Conservation (phyloP, 2,888 invertebrate species). For the Acanthacorydalis orientalis region DNA sequence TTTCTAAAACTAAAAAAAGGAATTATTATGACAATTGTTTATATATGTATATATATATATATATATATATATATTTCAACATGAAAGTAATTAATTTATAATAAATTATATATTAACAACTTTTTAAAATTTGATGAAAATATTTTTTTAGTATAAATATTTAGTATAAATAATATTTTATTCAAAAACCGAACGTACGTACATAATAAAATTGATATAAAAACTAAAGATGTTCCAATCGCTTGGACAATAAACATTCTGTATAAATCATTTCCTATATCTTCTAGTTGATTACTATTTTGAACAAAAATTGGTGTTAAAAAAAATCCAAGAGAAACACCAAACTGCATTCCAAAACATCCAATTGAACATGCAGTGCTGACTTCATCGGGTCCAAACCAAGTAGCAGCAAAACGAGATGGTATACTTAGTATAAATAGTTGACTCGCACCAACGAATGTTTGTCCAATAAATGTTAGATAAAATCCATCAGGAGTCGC, state of each 20-base stretch:
- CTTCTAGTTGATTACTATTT: constrained; percentile 26
- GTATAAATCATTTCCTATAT: constrained; percentile 26
- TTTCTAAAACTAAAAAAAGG: constrained; percentile 32
- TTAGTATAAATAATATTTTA: not conserved
- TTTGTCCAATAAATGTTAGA: constrained; percentile 42
- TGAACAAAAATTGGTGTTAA: constrained; percentile 36
- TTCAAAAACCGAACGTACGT: too few species aligned
- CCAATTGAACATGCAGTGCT: constrained; percentile 55
- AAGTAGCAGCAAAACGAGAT: constrained; percentile 47
- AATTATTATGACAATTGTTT: not conserved
- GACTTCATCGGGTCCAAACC: constrained; percentile 48
- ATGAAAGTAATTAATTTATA: too few species aligned
- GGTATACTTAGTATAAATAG: constrained; percentile 51
- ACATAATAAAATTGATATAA: constrained; percentile 35
- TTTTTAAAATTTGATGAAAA: not conserved
- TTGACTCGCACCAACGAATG: constrained; percentile 36
- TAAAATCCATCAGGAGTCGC: constrained; percentile 39
- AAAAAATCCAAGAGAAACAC: constrained; percentile 52
- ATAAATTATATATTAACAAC: too few species aligned
- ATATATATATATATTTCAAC: too few species aligned
- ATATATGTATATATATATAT: too few species aligned
- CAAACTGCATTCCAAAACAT: constrained; percentile 57
- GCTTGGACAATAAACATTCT: constrained; percentile 19
- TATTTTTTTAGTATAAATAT: not conserved
- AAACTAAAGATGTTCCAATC: constrained; percentile 32